phyloP scores from a whole-genome alignment of 2,797 vertebrate species.

The Parauchenoglanis ngamensis region DNA sequence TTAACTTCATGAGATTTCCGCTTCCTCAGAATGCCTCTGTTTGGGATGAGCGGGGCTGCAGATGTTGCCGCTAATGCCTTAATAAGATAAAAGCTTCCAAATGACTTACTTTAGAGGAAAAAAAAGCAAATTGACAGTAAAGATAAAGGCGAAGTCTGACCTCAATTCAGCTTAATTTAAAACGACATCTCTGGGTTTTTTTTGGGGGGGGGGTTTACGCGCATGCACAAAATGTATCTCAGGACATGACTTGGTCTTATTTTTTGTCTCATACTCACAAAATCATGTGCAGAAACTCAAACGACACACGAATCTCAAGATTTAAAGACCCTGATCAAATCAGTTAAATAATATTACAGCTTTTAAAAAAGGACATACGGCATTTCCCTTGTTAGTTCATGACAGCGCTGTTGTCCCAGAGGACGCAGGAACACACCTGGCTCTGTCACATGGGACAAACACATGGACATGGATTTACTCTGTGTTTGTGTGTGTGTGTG shows the following conservation, averaged over 20 bases:
- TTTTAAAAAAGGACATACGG: neutral
- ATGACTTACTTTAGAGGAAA: constrained; percentile 57
- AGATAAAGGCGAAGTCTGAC: constrained; percentile 35
- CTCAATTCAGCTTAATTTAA: constrained; percentile 40
- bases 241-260: constrained; percentile 17
- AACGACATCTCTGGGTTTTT: neutral
- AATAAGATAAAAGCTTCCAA: constrained; percentile 70
- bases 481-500: constrained; percentile 5
- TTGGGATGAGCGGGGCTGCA: constrained; percentile 57
- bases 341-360: neutral
- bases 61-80: constrained; percentile 68
- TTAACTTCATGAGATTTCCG: neutral
- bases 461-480: constrained; percentile 21
- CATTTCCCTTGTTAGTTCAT: constrained; percentile 7
- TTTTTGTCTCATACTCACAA: neutral
- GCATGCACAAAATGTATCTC: neutral
- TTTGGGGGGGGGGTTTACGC: neutral
- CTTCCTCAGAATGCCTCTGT: neutral
- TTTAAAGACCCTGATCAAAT: neutral
- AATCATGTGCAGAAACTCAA: neutral
- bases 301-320: neutral
- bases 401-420: constrained; percentile 2
- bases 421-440: constrained; percentile 28
- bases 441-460: constrained; percentile 28
- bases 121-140: constrained; percentile 35